These are phyloP conservation scores for Platyura marginata DNA, from an alignment of 1,140 invertebrate genomes.

Conservation along the genomic window DNA sequence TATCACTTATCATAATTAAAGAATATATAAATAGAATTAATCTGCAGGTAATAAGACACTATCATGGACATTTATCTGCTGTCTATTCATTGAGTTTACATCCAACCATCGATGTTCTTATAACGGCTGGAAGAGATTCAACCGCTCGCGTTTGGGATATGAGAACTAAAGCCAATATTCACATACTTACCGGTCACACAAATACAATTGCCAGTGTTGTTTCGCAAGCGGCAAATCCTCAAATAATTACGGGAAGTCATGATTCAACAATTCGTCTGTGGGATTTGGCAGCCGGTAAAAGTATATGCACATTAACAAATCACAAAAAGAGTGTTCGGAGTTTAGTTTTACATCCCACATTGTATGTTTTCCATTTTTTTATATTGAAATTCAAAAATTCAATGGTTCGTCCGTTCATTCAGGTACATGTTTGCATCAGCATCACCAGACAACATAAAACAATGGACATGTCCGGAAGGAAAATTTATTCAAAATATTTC, in stretches of 20 bases:
- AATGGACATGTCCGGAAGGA: conserved; percentile 97
- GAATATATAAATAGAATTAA: conserved; percentile 1
- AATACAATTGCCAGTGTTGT: conserved; percentile 92
- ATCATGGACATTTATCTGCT: conserved; percentile 96
- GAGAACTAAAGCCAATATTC: conserved; percentile 95
- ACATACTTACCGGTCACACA: conserved; percentile 90
- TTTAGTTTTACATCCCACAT: conserved; percentile 74
- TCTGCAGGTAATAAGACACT: conserved; percentile 78
- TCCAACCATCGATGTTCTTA: conserved; percentile 87
- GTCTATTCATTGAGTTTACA: conserved; percentile 89
- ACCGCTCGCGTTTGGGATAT: conserved; percentile 97
- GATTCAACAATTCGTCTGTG: conserved; percentile 82
- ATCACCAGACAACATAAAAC: conserved; percentile 97
- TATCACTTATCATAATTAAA: too few relatives aligned
- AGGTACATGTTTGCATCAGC: conserved; percentile 94
- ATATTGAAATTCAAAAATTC: neutral
- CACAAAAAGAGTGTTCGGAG: conserved; percentile 97
- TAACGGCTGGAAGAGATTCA: conserved; percentile 87
- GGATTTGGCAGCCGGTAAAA: conserved; percentile 94
- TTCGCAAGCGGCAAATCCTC: conserved; percentile 84
- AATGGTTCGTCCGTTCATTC: conserved; percentile 9
- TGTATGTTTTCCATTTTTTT: conserved; percentile 31
- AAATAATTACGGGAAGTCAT: conserved; percentile 68
- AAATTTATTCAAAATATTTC: conserved; percentile 95
- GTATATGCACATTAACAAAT: conserved; percentile 88